These are phyloP conservation scores for Bryconaethiops microstoma DNA, from an alignment of 2,797 vertebrate species.

Conservation along the genomic window DNA sequence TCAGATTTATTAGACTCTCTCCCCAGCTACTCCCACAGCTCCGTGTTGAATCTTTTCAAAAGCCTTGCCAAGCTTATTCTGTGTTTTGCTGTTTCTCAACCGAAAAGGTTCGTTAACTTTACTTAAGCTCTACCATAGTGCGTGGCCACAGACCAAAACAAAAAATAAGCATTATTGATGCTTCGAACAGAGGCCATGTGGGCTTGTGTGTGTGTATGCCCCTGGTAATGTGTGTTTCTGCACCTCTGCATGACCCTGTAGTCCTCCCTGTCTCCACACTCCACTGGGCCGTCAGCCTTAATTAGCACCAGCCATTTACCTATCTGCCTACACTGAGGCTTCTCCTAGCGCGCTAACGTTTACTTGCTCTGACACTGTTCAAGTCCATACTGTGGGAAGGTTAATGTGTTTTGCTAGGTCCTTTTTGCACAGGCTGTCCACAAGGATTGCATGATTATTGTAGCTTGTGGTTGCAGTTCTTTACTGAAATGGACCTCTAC, in stretches of 20 bases:
- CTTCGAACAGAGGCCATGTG: conserved; percentile 54
- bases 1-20: conserved; percentile 4
- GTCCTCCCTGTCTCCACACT: conserved; percentile 45
- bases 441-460: conserved; percentile 52
- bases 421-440: conserved; percentile 39
- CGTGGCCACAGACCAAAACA: conserved; percentile 37
- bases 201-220: conserved; percentile 47
- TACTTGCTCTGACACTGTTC: conserved; percentile 64
- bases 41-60: conserved; percentile 11
- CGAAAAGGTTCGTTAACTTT: conserved; percentile 50
- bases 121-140: conserved; percentile 26
- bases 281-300: conserved; percentile 66
- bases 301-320: conserved; percentile 67
- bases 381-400: conserved; percentile 41
- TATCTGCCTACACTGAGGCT: conserved; percentile 52
- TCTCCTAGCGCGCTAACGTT: conserved; percentile 61
- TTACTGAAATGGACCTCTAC: conserved; percentile 18
- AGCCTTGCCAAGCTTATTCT: conserved; percentile 19
- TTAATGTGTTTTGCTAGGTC: conserved; percentile 54
- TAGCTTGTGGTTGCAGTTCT: conserved; percentile 51
- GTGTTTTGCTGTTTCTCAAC: neutral
- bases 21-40: neutral
- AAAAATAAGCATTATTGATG: conserved; percentile 51
- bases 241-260: conserved; percentile 46
- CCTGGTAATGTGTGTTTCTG: conserved; percentile 38